Percentiles rank a stretch among this genome's conserved stretches.
Evolutionary conservation across 2,797 vertebrate genomes (phyloP).

Genomic region (Threskiornis aethiopicus): DNA sequence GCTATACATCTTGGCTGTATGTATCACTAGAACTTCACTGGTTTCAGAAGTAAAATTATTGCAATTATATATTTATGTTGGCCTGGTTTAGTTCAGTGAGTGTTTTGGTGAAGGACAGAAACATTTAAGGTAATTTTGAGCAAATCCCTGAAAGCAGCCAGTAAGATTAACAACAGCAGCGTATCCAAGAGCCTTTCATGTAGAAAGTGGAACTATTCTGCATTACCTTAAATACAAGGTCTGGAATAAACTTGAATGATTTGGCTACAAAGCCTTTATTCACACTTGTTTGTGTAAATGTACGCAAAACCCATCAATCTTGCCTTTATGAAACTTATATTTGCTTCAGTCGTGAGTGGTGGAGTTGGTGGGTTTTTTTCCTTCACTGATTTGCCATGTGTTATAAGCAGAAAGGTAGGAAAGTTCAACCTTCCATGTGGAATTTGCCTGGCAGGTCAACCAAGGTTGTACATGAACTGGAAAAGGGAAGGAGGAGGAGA

Average conservation of each 20-base stretch:
- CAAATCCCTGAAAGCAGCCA: background rate
- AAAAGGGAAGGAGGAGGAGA: background rate
- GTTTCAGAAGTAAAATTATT: conserved; percentile 6
- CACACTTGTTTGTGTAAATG: conserved; percentile 18
- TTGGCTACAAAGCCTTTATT: conserved; percentile 40
- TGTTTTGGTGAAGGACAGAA: background rate
- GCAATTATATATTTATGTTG: background rate
- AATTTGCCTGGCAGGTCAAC: background rate
- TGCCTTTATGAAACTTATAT: background rate
- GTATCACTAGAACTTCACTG: background rate
- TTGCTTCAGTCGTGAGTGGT: background rate
- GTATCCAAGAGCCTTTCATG: conserved; percentile 2
- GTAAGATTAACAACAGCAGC: background rate
- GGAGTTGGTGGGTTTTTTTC: background rate
- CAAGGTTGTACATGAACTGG: background rate
- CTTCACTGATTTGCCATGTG: background rate
- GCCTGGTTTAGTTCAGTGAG: background rate
- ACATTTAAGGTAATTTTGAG: background rate
- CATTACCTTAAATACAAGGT: conserved; percentile 43
- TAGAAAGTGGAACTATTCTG: background rate
- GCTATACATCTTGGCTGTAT: background rate
- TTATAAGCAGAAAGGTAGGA: background rate
- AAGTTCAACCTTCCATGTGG: background rate
- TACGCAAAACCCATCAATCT: background rate
- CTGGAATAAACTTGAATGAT: conserved; percentile 63